Evolutionary conservation across 2,113 vertebrate genomes (phyloP).

Genomic region (Tylochromis polylepis): DNA sequence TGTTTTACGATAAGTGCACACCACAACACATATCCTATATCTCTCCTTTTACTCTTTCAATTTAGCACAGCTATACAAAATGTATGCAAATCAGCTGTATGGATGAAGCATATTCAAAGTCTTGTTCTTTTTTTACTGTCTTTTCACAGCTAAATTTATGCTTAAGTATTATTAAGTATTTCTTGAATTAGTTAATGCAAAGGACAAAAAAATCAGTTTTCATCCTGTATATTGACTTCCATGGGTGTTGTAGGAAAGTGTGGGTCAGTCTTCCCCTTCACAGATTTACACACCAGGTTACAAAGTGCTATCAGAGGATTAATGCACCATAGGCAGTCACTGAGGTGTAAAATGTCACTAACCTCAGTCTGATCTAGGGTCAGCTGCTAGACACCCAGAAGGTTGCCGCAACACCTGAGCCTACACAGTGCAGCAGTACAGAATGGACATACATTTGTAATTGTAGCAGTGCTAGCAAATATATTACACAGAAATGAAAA

Average conservation of each 20-base stretch:
- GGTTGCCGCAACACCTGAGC: slow-evolving; percentile 7
- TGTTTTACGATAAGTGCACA: slow-evolving; percentile 58
- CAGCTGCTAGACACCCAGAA: slow-evolving; percentile 1
- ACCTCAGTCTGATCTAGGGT: slow-evolving; percentile 45
- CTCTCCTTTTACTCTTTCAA: background rate
- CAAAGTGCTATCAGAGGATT: background rate
- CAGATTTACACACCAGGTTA: slow-evolving; percentile 9
- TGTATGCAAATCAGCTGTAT: background rate
- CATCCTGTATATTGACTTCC: background rate
- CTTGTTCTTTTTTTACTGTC: background rate
- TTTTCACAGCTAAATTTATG: background rate
- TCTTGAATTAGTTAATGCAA: background rate
- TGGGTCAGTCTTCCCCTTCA: background rate
- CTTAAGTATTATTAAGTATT: background rate
- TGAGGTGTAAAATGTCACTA: slow-evolving; percentile 41
- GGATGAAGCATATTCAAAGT: background rate
- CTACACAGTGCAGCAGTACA: background rate
- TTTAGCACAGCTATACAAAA: background rate
- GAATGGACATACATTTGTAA: background rate
- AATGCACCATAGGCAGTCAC: slow-evolving; percentile 27
- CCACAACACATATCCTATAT: background rate
- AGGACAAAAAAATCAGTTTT: background rate
- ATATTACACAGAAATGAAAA: background rate
- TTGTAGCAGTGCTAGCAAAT: background rate
- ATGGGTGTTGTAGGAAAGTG: background rate